phyloP scores from a whole-genome alignment of 1,140 invertebrate genomes.

The Harpegnathos saltator region DNA sequence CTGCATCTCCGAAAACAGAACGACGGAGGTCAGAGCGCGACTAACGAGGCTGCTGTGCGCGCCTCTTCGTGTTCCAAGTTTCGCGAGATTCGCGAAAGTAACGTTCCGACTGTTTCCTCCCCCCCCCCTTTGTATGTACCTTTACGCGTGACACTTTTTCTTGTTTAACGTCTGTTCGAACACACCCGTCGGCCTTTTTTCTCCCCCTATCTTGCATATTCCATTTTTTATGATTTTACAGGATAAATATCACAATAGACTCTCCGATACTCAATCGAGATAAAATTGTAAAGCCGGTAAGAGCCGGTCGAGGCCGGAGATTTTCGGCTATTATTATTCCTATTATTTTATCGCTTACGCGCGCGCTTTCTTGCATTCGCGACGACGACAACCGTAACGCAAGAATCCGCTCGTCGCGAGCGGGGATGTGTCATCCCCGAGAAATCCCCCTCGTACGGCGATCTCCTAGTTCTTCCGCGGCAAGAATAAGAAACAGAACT shows the following conservation, averaged over 20 bases:
- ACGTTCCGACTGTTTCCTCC: not conserved
- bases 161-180: not conserved
- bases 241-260: too few species aligned
- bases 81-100: not conserved
- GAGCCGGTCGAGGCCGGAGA: too few species aligned
- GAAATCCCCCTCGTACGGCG: not conserved
- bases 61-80: not conserved
- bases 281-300: too few species aligned
- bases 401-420: not conserved
- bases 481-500: conserved; percentile 37
- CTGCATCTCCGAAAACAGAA: conserved; percentile 54
- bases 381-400: not conserved
- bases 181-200: too few species aligned
- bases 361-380: not conserved
- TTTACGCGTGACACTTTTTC: not conserved
- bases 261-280: too few species aligned
- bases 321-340: too few species aligned
- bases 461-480: conserved; percentile 4
- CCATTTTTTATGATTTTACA: too few species aligned
- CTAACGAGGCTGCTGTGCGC: not conserved
- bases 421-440: conserved; percentile 13
- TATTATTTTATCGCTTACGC: not conserved
- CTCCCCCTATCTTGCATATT: too few species aligned
- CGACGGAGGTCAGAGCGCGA: conserved; percentile 34
- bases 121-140: not conserved